Base-by-base conservation (phyloP, 1,140 invertebrate genomes). In the Gryon sp. region DNA sequence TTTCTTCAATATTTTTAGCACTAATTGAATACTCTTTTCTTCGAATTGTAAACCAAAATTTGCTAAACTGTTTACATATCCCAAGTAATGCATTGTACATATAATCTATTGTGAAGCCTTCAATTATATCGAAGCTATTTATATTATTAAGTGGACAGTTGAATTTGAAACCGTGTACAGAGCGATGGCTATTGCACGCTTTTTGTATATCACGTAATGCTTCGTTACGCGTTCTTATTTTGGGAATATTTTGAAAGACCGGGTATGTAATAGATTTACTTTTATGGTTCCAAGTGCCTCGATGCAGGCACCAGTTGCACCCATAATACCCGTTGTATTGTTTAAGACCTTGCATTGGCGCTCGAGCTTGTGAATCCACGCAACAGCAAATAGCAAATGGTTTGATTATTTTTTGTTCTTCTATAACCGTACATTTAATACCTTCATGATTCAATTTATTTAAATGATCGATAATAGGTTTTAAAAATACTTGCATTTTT, bases 251-350 rank as follows among this genome's bases (percentile, higher is more conserved):
- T 3, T 36, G 34, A 8, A 40, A 16, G 14, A 53, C 7, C 20
- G 65, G 57, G 16, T 76, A 76, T 38, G 68, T 76, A 19, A 76
- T 48, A 2, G 46, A 40, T 32, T 57, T 50, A 43, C 24, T 24
- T 26, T 26, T 19, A 4, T 43, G 2, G 11, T 66, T n/a, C n/a
- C n/a, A 77, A 19, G 43, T 11, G 20, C 65, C 73, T 7, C 63
- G 73, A 48, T 76, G 65, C 14, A 69, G 15, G 20, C 73, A 69
- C 62, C 53, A 66, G 11, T 11, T 60, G 19, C 70, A 75, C 6
- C 70, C 70, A 6, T 11, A 68, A 26, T 76, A 63, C 4, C 50
- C 73, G 22, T 70, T 69, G 6, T 30, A 70, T 28, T 59, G 43
- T 5, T 32, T 22, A 8, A 59, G 26, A 18, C 60, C 72, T 16